Conservation (phyloP, 2,113 vertebrate species). For the Burhinus bistriatus region DNA sequence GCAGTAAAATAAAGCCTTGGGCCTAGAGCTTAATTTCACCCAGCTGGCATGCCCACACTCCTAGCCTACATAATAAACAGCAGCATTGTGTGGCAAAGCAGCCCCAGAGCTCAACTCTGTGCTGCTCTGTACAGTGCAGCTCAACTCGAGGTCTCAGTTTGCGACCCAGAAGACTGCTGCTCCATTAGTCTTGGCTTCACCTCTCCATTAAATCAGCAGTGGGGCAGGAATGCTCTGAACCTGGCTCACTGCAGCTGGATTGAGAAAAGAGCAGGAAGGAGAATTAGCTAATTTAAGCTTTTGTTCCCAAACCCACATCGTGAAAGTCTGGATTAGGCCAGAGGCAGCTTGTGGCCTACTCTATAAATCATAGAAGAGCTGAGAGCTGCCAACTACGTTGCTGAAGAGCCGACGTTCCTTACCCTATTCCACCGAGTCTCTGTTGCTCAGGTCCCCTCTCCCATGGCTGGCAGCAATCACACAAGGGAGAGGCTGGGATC, state of each 20-base stretch:
- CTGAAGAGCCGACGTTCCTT: background rate
- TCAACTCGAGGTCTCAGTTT: accelerated
- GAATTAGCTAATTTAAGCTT: background rate
- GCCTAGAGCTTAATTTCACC: conserved; percentile 42
- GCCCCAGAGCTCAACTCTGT: background rate
- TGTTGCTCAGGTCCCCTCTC: background rate
- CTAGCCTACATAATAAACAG: background rate
- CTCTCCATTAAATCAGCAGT: background rate
- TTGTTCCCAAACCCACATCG: background rate
- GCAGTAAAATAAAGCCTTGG: conserved; percentile 3
- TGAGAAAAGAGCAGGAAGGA: background rate
- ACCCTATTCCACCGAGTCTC: background rate
- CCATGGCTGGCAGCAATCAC: background rate
- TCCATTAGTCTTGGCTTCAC: background rate
- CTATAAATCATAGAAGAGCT: background rate
- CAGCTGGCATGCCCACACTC: conserved; percentile 21
- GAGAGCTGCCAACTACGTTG: background rate
- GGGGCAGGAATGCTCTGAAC: background rate
- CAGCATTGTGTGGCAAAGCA: background rate
- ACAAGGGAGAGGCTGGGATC: background rate
- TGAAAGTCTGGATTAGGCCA: background rate
- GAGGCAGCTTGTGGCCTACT: background rate
- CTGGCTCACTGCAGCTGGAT: background rate
- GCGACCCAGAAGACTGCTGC: background rate
- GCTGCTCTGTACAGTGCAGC: background rate